Conservation (phyloP, 2,113 vertebrate species). For the Sylvietta virens region DNA sequence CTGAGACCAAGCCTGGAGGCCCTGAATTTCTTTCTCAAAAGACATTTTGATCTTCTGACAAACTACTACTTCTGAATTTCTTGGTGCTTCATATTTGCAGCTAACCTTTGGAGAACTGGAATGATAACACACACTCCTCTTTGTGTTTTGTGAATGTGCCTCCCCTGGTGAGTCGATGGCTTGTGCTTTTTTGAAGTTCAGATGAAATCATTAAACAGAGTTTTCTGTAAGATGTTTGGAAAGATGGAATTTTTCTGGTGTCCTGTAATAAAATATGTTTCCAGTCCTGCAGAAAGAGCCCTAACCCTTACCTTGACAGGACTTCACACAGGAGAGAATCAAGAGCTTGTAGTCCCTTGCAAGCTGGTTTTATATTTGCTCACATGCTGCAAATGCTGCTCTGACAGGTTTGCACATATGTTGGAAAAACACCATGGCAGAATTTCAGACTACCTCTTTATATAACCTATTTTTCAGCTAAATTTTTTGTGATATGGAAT, state of each 20-base stretch:
- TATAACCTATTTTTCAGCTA: background rate
- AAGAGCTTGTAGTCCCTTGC: background rate
- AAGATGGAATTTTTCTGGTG: background rate
- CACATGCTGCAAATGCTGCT: background rate
- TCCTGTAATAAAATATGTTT: background rate
- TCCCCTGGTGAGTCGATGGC: background rate
- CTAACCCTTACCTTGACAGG: background rate
- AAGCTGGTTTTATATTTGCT: background rate
- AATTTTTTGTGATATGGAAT: background rate
- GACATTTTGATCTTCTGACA: slow-evolving; percentile 70
- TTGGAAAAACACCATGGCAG: background rate
- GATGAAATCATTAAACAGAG: background rate
- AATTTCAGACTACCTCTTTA: background rate
- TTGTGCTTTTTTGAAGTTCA: slow-evolving; percentile 36
- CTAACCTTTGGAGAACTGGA: slow-evolving; percentile 44
- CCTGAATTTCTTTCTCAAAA: slow-evolving; percentile 31
- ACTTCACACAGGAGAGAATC: background rate
- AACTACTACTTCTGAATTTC: slow-evolving; percentile 58
- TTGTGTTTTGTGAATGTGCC: slow-evolving; percentile 36
- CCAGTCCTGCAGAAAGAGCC: background rate
- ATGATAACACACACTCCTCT: slow-evolving; percentile 26
- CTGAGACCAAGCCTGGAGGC: slow-evolving; percentile 65
- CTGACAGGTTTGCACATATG: background rate
- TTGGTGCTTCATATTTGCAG: background rate
- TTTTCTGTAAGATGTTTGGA: background rate